Conservation (phyloP, 2,888 invertebrate species). For the Heliconius aoede region DNA sequence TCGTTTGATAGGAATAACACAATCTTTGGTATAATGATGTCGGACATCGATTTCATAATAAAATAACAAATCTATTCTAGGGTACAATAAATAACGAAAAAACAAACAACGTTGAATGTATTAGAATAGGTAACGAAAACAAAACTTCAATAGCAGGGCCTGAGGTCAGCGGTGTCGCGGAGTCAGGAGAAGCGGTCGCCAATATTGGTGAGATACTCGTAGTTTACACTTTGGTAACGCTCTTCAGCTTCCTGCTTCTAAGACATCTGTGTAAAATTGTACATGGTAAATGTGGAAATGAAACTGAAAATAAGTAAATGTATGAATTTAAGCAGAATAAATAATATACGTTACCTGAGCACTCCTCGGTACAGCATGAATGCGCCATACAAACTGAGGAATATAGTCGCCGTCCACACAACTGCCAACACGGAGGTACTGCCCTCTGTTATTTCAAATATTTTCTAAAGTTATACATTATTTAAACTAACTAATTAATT, state of each 20-base stretch:
- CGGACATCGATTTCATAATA: slow-evolving; percentile 46
- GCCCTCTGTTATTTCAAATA: slow-evolving; percentile 62
- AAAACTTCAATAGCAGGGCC: slow-evolving; percentile 28
- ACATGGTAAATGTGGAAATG: too few relatives aligned
- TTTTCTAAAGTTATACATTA: neutral
- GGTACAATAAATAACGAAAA: slow-evolving; percentile 35
- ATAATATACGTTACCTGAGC: slow-evolving; percentile 45
- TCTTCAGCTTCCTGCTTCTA: slow-evolving; percentile 72
- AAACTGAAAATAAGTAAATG: too few relatives aligned
- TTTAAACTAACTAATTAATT: too few relatives aligned
- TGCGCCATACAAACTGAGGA: slow-evolving; percentile 69
- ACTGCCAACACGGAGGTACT: slow-evolving; percentile 67
- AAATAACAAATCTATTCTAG: slow-evolving; percentile 39
- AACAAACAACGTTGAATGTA: slow-evolving; percentile 42
- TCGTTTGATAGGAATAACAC: slow-evolving; percentile 36
- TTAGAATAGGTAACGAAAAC: slow-evolving; percentile 42
- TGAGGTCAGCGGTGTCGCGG: slow-evolving; percentile 42
- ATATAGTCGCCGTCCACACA: slow-evolving; percentile 74
- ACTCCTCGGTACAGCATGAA: slow-evolving; percentile 53
- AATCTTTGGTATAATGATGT: slow-evolving; percentile 44
- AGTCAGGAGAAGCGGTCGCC: slow-evolving; percentile 43
- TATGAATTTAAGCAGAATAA: neutral
- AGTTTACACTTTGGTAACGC: slow-evolving; percentile 74
- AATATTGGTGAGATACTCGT: slow-evolving; percentile 28
- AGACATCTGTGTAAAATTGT: slow-evolving; percentile 62